A percentile compares a stretch with the other conserved stretches of the same genome.
phyloP scores from a whole-genome alignment of 2,113 vertebrate genomes.

The Sinocyclocheilus anophthalmus region DNA sequence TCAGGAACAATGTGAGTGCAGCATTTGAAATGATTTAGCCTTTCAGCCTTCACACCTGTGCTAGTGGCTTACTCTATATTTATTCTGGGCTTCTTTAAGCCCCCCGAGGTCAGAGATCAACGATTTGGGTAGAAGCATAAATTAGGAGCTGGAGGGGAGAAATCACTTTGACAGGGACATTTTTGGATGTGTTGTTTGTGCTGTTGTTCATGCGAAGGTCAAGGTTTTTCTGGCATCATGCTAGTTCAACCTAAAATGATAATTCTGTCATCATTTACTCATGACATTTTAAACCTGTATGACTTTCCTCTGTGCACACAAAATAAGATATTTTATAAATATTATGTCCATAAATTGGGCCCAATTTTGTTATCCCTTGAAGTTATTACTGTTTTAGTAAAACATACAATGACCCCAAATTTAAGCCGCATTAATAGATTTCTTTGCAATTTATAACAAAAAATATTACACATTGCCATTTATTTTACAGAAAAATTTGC shows the following conservation, averaged over 20 bases:
- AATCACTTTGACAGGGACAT: constrained; percentile 30
- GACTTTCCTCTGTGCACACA: not conserved
- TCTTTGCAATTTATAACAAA: not conserved
- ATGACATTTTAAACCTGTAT: not conserved
- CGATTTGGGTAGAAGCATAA: constrained; percentile 10
- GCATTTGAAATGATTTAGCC: not conserved
- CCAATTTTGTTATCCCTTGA: not conserved
- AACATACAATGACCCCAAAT: not conserved
- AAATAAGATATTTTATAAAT: not conserved
- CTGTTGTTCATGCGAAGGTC: not conserved
- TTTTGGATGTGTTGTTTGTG: not conserved
- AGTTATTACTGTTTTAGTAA: not conserved
- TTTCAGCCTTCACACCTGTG: constrained; percentile 21
- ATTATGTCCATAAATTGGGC: not conserved
- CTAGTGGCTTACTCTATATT: constrained; percentile 4
- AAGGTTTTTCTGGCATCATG: constrained; percentile 5
- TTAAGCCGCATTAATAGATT: not conserved
- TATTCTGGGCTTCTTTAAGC: constrained; percentile 30
- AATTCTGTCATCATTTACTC: not conserved
- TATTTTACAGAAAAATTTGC: not conserved
- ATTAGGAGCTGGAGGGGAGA: constrained; percentile 2
- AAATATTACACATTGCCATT: not conserved
- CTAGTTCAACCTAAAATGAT: not conserved
- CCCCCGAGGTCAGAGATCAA: constrained; percentile 15
- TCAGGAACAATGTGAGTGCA: not conserved